Evolutionary conservation across 2,888 invertebrate genomes (phyloP), one percentile per base, ranked within the genome.

Genomic region (Cabera pusaria): DNA sequence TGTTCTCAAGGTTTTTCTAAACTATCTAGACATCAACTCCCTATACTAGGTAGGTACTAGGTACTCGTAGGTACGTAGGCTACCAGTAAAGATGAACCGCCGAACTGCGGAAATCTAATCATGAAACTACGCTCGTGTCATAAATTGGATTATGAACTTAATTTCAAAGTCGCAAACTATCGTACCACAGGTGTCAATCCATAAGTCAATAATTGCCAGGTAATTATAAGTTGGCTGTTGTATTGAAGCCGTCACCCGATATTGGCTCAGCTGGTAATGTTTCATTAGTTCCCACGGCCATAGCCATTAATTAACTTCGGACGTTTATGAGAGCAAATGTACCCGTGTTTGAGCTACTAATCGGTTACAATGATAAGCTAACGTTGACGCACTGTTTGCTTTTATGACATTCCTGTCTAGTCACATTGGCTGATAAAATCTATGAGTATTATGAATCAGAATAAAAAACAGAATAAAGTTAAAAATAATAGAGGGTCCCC

Each of bases 211-310:
- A 43, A 35, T 33, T 32, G 42, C 37, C 33, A 35, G 29, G 46
- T 59, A 53, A 54, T 59, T 53, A 52, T 50, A 46, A 53, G 43
- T 50, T 44, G 25, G 44, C 37, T 14, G 41, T 42, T n/a, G n/a
- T n/a, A n/a, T n/a, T 16, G 29, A 27, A 37, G 37, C 34, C 44
- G 42, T 48, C 49, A 42, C 35, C 39, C 36, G 28, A 36, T 49
- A 44, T 48, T 50, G 41, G 38, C 39, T 38, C 38, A 29, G 35
- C 25, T 33, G 40, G 21, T 42, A 9, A 31, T 31, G 42, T 31
- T 43, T 51, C 48, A 44, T 52, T 49, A 42, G 39, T 48, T 49
- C 45, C 38, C 49, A 42, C 42, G 38, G 19, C 25, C 39, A 28
- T 8, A 18, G 7, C 36, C 28, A 42, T 51, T 52, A 38, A 43